A percentile compares a stretch with the other conserved stretches of the same genome.
Evolutionary conservation across 1,140 invertebrate species (phyloP).

Genomic region (Drosophila seguyi): DNA sequence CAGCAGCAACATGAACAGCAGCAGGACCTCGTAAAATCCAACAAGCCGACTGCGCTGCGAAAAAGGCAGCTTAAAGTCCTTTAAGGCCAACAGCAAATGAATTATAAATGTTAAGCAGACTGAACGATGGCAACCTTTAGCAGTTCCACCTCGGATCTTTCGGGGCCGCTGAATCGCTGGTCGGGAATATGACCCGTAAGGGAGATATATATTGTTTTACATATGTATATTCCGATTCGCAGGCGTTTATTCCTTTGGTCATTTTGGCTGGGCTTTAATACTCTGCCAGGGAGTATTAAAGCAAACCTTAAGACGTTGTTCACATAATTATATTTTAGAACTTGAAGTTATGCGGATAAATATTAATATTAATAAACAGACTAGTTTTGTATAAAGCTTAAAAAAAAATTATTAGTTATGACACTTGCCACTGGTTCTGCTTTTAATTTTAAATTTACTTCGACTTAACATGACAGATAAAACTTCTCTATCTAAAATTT

Average conservation of each 20-base stretch:
- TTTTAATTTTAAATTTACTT: no score
- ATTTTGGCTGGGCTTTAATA: background rate
- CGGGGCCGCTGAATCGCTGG: conserved; percentile 18
- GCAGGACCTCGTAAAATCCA: conserved; percentile 24
- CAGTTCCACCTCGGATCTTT: conserved; percentile 14
- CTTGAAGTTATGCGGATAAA: background rate
- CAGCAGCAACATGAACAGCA: background rate
- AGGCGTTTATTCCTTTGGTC: conserved; percentile 7
- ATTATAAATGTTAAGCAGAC: conserved; percentile 47
- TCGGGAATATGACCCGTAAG: conserved; percentile 15
- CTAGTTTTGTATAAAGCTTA: background rate
- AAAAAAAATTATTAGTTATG: no score
- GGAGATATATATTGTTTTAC: conserved; percentile 22
- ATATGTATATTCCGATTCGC: conserved; percentile 16
- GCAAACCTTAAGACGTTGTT: no score
- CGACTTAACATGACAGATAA: background rate
- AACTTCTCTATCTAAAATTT: no score
- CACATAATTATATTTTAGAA: background rate
- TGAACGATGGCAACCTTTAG: conserved; percentile 37
- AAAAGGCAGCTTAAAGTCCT: conserved; percentile 45
- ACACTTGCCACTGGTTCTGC: rapidly evolving
- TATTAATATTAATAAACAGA: background rate
- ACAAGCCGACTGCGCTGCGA: conserved; percentile 15
- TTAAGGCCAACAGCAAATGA: conserved; percentile 41
- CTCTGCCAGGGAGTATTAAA: background rate